Evolutionary conservation across 2,113 vertebrate genomes (phyloP).

Genomic region (Pantherophis guttatus): DNA sequence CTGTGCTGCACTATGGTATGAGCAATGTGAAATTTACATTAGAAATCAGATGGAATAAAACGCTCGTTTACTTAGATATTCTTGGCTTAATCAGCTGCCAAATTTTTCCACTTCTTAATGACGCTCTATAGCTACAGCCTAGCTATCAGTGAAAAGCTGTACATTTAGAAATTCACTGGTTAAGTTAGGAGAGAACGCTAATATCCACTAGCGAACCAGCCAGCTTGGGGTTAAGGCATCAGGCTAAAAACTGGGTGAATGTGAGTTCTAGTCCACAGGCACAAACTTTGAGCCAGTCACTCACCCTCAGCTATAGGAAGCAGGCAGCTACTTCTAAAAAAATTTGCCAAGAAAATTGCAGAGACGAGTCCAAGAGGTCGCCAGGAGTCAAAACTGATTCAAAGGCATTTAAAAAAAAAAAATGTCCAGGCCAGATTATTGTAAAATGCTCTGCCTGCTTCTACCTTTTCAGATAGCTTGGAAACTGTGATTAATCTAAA

Average conservation of each 20-base stretch:
- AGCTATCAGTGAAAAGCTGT: slow-evolving; percentile 20
- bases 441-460: neutral
- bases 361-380: neutral
- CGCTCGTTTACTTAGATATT: slow-evolving; percentile 41
- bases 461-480: neutral
- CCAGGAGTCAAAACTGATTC: neutral
- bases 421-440: neutral
- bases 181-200: slow-evolving; percentile 10
- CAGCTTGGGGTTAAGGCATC: neutral
- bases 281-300: neutral
- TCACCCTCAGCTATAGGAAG: neutral
- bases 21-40: slow-evolving; percentile 28
- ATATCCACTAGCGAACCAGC: neutral
- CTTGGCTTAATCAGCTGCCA: slow-evolving; percentile 31
- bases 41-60: slow-evolving; percentile 45
- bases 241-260: neutral
- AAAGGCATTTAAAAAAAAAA: neutral
- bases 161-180: slow-evolving; percentile 1
- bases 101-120: slow-evolving; percentile 24
- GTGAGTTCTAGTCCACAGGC: neutral
- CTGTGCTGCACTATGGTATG: slow-evolving; percentile 5
- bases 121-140: slow-evolving; percentile 13
- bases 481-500: neutral
- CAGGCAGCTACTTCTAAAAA: neutral
- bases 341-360: neutral